Conservation (phyloP, 2,797 vertebrate species). For the Megaceryle alcyon region DNA sequence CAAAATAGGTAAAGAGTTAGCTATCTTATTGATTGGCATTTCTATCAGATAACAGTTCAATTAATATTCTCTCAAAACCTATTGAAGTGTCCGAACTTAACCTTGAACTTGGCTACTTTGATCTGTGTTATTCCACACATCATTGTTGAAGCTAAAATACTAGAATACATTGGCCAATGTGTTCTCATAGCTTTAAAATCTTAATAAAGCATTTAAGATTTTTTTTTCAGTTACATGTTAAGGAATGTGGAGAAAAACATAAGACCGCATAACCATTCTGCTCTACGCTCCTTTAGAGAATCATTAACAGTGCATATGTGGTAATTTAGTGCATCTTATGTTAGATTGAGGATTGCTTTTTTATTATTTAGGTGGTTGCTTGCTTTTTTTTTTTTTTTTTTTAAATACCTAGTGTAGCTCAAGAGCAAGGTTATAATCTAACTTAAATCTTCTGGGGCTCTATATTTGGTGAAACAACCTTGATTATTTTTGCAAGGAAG, state of each 20-base stretch:
- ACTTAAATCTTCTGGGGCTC: not conserved
- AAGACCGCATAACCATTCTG: not conserved
- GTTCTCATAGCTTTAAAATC: not conserved
- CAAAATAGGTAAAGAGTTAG: not conserved
- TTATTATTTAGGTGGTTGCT: not conserved
- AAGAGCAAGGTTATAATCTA: not conserved
- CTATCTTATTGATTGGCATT: not conserved
- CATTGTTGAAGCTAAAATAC: not conserved
- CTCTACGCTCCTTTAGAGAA: not conserved
- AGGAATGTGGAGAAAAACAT: not conserved
- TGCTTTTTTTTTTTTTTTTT: not conserved
- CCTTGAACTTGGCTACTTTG: not conserved
- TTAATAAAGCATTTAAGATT: not conserved
- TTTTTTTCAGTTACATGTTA: not conserved
- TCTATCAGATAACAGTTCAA: not conserved
- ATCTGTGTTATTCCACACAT: not conserved
- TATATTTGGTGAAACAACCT: constrained; percentile 43
- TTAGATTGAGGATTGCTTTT: not conserved
- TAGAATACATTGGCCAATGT: not conserved
- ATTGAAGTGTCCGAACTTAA: not conserved
- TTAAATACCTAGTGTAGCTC: not conserved
- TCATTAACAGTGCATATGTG: not conserved
- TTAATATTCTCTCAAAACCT: not conserved
- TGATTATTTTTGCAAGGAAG: constrained; percentile 43
- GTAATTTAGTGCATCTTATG: not conserved